These are phyloP conservation scores for Tympanoctomys barrerae DNA, from an alignment of 2,797 vertebrate species.

Conservation along the genomic window DNA sequence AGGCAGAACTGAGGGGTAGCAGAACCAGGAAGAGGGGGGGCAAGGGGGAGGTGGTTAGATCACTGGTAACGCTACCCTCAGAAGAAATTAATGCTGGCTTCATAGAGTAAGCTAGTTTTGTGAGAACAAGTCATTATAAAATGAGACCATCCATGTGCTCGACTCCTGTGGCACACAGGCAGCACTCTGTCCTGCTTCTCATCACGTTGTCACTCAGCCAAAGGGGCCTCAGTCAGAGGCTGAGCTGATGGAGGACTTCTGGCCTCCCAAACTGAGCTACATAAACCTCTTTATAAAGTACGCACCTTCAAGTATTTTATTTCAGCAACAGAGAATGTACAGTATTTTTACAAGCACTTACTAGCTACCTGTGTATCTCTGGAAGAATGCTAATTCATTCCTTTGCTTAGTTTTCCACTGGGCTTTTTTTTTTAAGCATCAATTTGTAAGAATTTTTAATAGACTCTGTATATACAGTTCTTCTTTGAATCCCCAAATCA, in stretches of 20 bases:
- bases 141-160: not conserved
- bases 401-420: not conserved
- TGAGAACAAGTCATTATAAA: not conserved
- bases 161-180: not conserved
- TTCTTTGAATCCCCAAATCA: conserved; percentile 43
- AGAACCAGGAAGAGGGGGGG: not conserved
- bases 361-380: not conserved
- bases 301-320: not conserved
- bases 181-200: not conserved
- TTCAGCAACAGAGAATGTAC: not conserved
- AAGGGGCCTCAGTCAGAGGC: not conserved
- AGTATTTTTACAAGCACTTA: not conserved
- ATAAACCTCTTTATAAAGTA: not conserved
- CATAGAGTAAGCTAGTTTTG: not conserved
- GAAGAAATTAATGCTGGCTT: not conserved
- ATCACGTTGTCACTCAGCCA: not conserved
- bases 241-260: not conserved
- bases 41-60: not conserved
- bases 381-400: not conserved
- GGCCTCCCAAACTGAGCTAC: not conserved
- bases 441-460: conserved; percentile 21
- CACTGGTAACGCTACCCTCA: not conserved
- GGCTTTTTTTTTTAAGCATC: not conserved
- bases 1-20: not conserved
- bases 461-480: not conserved